These are phyloP conservation scores for Enteromius treurensis DNA, from an alignment of 2,797 vertebrate genomes.

Conservation along the genomic window DNA sequence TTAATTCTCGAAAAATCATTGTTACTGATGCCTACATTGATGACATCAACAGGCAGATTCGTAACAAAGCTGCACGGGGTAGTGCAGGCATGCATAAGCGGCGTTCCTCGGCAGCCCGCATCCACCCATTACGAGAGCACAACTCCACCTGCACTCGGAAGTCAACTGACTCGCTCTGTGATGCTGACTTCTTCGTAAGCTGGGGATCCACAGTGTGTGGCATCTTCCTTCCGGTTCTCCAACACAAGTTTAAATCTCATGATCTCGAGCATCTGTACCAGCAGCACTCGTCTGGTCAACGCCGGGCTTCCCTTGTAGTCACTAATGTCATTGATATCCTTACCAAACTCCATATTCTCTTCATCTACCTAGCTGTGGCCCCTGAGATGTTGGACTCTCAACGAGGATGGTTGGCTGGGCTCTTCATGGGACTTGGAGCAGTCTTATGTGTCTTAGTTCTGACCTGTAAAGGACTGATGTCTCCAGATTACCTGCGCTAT, in stretches of 20 bases:
- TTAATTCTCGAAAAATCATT: slow-evolving; percentile 58
- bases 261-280: slow-evolving; percentile 73
- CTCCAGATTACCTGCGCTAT: slow-evolving; percentile 53
- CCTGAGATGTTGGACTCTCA: slow-evolving; percentile 69
- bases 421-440: slow-evolving; percentile 73
- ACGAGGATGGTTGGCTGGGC: slow-evolving; percentile 67
- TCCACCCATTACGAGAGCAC: slow-evolving; percentile 64
- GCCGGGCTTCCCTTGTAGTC: slow-evolving; percentile 67
- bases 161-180: slow-evolving; percentile 66
- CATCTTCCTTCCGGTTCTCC: slow-evolving; percentile 73
- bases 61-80: slow-evolving; percentile 71
- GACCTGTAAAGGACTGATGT: slow-evolving; percentile 55
- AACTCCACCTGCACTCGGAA: slow-evolving; percentile 59
- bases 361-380: slow-evolving; percentile 73
- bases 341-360: slow-evolving; percentile 66
- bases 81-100: slow-evolving; percentile 66
- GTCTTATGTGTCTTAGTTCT: slow-evolving; percentile 68
- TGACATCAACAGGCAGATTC: slow-evolving; percentile 74
- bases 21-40: slow-evolving; percentile 70
- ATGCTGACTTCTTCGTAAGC: slow-evolving; percentile 75
- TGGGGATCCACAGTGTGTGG: slow-evolving; percentile 71
- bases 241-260: slow-evolving; percentile 67
- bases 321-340: slow-evolving; percentile 68
- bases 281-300: slow-evolving; percentile 66
- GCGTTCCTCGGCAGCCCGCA: slow-evolving; percentile 67